These are phyloP conservation scores for Marcusenius ussheri DNA, from an alignment of 2,113 vertebrate species.

Conservation along the genomic window DNA sequence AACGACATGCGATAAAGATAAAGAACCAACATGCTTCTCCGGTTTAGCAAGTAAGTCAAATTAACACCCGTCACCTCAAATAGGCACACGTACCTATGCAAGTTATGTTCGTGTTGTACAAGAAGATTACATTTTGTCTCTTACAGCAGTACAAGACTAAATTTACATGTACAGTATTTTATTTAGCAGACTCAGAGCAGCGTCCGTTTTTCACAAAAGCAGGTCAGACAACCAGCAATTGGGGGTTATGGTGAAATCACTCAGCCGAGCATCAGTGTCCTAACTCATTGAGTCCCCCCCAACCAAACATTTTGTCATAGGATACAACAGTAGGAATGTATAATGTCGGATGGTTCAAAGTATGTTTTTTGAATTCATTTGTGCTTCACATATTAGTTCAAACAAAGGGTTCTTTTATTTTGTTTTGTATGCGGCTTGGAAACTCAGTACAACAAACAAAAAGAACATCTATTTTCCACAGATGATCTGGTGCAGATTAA, in stretches of 20 bases:
- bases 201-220: not conserved
- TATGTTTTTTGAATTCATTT: not conserved
- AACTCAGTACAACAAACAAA: not conserved
- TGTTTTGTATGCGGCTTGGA: not conserved
- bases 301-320: not conserved
- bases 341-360: not conserved
- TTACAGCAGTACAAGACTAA: not conserved
- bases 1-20: conserved; percentile 11
- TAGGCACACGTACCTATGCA: not conserved
- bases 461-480: not conserved
- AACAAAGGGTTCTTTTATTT: not conserved
- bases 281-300: not conserved
- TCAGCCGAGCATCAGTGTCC: not conserved
- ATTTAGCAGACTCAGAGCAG: not conserved
- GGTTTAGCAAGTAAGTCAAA: conserved; percentile 38
- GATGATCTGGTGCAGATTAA: not conserved
- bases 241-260: not conserved
- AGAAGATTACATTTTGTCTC: not conserved
- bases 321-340: not conserved
- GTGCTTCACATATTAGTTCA: not conserved
- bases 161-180: not conserved
- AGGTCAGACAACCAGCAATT: not conserved
- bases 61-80: not conserved
- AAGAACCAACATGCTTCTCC: conserved; percentile 39
- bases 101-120: not conserved